Conservation (phyloP, 2,888 invertebrate genomes). For the Nephrotoma appendiculata region DNA sequence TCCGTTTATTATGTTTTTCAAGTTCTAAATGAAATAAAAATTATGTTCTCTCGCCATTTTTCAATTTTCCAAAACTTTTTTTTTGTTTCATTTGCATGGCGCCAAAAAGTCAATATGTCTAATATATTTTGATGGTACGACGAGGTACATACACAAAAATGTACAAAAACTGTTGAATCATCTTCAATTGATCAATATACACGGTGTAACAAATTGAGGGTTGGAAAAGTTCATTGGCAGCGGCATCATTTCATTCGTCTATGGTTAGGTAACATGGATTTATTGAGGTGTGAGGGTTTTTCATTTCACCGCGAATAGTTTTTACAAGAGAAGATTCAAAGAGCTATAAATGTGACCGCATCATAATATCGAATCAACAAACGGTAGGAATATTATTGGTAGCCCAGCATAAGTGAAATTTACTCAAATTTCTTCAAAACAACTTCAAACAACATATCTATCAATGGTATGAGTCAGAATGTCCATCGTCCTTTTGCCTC, state of each 20-base stretch:
- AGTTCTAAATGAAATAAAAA: not conserved
- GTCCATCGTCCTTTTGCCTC: no score
- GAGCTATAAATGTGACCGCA: no score
- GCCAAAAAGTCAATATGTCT: not conserved
- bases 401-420: no score
- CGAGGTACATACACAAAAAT: not conserved
- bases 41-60: not conserved
- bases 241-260: no score
- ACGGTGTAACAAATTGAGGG: not conserved
- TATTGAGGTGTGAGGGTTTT: not conserved
- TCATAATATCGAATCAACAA: no score
- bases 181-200: not conserved
- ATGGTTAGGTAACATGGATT: not conserved
- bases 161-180: not conserved
- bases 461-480: no score
- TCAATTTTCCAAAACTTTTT: not conserved
- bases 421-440: no score
- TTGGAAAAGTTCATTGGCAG: not conserved
- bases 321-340: no score
- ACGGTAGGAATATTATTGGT: no score
- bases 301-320: not conserved
- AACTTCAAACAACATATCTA: no score
- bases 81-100: not conserved
- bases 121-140: not conserved
- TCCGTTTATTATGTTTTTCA: not conserved